Base-by-base conservation (phyloP, 2,888 invertebrate genomes). In the Pristionchus mayeri region DNA sequence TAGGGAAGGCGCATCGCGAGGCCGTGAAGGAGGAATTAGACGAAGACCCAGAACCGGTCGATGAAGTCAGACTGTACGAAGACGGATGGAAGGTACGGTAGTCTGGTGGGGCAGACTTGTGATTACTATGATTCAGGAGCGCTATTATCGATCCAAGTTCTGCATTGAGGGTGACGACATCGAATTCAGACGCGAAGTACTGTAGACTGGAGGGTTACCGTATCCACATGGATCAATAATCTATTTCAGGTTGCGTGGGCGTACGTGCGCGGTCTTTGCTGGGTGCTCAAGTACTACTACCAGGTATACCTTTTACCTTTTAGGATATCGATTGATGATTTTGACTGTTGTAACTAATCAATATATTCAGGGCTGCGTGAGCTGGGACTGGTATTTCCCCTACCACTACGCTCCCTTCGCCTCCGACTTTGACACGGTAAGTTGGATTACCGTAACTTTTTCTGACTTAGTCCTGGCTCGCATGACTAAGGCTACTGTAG, bases 311-410 rank as follows among this genome's bases (percentile, higher is more conserved):
- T 27, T 80, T n/a, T 52, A 24, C 1, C 16, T 1, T 7, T 18
- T 24, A 30, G 13, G 13, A 9, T 7, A 18, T 78, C 40, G 76
- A 50, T 78, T 21, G 50, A 9, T 30, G 3, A 27, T 34, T 4
- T 4, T 2, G 6, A 18, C 30, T 18, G 18, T 27, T 3, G 30
- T 50, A 27, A 78, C 21, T 34, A 11, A 1, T 1, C n/a, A n/a
- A n/a, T n/a, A 3, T 30, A 63, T 88, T 81, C 21, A 90, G 95
- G 98, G 99, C 83, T 99, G 98, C 94, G 96, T 97, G 52, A 97
- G 97, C 27, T 99, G 99, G 99, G 97, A 98, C 94, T 99, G 99
- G 99, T 99, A 98, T 94, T 99, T 97, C 94, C 99, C 99, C 0
- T 99, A 97, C 94, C 99, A 99, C 94, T 99, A 99, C 94, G 98